Conservation (phyloP, 2,888 invertebrate species). For the Mythimna ferrago region DNA sequence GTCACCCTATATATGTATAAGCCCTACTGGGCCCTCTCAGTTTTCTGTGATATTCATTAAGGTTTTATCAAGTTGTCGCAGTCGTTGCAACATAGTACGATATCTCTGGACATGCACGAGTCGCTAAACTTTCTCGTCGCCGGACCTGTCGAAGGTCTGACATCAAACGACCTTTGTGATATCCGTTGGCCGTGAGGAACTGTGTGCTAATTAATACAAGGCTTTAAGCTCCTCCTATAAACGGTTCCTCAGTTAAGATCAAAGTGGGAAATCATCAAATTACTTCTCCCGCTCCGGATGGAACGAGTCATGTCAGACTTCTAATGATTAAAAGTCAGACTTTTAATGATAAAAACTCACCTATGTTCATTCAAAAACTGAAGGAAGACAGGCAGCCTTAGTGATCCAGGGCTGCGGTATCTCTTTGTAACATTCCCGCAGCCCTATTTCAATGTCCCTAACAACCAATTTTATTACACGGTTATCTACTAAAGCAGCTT, state of each 20-base stretch:
- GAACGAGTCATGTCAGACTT: too few species aligned
- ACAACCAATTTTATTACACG: slow-evolving; percentile 25
- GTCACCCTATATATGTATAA: too few species aligned
- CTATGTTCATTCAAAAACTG: too few species aligned
- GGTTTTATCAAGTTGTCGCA: neutral
- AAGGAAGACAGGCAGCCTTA: too few species aligned
- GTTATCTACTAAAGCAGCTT: slow-evolving; percentile 29
- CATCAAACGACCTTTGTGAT: slow-evolving; percentile 1
- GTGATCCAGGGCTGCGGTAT: too few species aligned
- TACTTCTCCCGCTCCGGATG: too few species aligned
- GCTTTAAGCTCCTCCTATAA: neutral
- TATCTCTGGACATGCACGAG: neutral
- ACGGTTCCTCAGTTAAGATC: neutral
- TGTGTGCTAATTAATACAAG: neutral
- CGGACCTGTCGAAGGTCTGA: slow-evolving; percentile 3
- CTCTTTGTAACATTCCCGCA: slow-evolving; percentile 9
- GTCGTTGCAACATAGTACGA: neutral
- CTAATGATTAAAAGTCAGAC: too few species aligned
- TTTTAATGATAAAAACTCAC: too few species aligned
- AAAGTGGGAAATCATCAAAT: too few species aligned
- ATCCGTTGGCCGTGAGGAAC: slow-evolving; percentile 7
- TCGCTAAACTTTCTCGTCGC: neutral
- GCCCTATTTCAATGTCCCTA: slow-evolving; percentile 23
- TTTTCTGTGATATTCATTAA: neutral
- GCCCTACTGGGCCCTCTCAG: too few species aligned